These are phyloP conservation scores for Sericinus montela DNA, from an alignment of 2,888 invertebrate species.

Conservation along the genomic window DNA sequence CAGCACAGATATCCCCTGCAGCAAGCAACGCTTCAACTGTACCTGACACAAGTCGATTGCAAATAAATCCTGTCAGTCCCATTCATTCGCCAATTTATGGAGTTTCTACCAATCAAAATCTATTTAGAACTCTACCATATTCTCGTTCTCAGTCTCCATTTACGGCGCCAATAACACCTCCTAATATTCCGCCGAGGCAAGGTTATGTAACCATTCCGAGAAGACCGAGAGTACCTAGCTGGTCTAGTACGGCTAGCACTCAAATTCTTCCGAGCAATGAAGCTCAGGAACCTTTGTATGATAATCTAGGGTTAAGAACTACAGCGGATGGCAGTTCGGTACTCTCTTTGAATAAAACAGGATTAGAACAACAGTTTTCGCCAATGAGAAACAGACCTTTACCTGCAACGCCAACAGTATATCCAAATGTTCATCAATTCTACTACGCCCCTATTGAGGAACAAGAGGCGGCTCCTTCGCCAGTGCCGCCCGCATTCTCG, in stretches of 20 bases:
- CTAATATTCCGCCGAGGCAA: constrained; percentile 85
- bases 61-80: constrained; percentile 81
- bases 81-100: constrained; percentile 84
- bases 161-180: constrained; percentile 80
- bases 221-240: constrained; percentile 89
- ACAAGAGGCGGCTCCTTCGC: constrained; percentile 71
- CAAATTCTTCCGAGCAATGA: constrained; percentile 72
- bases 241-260: constrained; percentile 84
- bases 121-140: constrained; percentile 90
- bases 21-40: constrained; percentile 91
- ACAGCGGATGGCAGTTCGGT: constrained; percentile 93
- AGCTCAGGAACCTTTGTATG: constrained; percentile 88
- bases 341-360: constrained; percentile 86
- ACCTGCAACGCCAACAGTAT: constrained; percentile 79
- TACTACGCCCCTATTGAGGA: constrained; percentile 77
- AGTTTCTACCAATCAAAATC: constrained; percentile 78
- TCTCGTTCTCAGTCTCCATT: constrained; percentile 89
- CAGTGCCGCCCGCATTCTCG: constrained; percentile 60
- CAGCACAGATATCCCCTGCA: constrained; percentile 86
- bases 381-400: constrained; percentile 83
- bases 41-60: constrained; percentile 84
- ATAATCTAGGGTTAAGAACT: constrained; percentile 90
- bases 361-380: constrained; percentile 71
- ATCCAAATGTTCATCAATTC: constrained; percentile 66
- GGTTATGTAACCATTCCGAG: constrained; percentile 93